phyloP scores from a whole-genome alignment of 2,888 invertebrate genomes.

The Dichetophora obliterata region DNA sequence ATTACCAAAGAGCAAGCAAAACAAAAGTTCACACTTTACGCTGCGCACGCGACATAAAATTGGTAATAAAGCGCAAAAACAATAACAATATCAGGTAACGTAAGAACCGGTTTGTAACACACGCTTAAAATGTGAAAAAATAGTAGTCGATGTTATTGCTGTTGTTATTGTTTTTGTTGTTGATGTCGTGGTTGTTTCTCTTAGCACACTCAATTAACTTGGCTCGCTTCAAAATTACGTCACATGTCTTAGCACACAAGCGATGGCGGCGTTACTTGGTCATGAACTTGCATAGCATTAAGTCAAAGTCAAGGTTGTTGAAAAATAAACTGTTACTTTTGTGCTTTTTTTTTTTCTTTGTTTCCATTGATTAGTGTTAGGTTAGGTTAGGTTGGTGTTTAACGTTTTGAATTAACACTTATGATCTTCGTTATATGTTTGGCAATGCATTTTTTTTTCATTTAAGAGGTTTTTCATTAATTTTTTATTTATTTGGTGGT shows the following conservation, averaged over 20 bases:
- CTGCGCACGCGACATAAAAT: neutral
- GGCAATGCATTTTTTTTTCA: too few relatives aligned
- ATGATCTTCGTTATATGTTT: too few relatives aligned
- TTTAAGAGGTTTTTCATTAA: too few relatives aligned
- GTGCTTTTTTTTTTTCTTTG: too few relatives aligned
- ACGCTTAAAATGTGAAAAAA: neutral
- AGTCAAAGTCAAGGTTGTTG: too few relatives aligned
- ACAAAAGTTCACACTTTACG: neutral
- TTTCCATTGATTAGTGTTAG: too few relatives aligned
- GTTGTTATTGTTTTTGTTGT: neutral
- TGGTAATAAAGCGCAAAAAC: neutral
- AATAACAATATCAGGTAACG: neutral
- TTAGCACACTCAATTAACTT: neutral
- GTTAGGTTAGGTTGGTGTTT: too few relatives aligned
- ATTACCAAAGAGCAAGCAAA: neutral
- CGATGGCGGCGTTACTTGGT: too few relatives aligned
- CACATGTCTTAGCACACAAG: neutral
- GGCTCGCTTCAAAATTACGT: neutral
- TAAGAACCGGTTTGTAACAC: neutral
- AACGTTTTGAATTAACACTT: too few relatives aligned
- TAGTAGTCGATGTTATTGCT: neutral
- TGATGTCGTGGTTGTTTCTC: neutral
- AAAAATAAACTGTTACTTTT: too few relatives aligned
- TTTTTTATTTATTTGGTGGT: too few relatives aligned
- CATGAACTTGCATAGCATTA: too few relatives aligned